These are phyloP conservation scores for Diadromus collaris DNA, from an alignment of 2,888 invertebrate species.

Conservation along the genomic window DNA sequence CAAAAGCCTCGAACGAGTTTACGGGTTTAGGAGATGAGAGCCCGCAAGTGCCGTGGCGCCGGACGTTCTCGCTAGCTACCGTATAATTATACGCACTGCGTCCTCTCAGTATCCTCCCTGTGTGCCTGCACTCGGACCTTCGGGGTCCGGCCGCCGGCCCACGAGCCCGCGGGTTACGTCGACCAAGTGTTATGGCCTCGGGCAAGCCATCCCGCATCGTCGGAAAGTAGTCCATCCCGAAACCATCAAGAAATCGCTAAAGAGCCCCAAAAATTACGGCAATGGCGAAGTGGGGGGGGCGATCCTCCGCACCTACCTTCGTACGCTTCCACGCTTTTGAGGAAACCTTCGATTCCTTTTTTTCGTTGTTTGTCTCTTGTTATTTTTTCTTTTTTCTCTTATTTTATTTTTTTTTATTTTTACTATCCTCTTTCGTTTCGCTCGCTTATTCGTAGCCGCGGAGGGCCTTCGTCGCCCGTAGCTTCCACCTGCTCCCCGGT, in stretches of 20 bases:
- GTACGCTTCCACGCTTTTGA: slow-evolving; percentile 35
- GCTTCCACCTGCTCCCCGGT: slow-evolving; percentile 72
- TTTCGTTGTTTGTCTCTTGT: neutral
- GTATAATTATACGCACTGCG: slow-evolving; percentile 77
- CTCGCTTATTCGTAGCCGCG: slow-evolving; percentile 12
- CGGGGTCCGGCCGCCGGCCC: slow-evolving; percentile 58
- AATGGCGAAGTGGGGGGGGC: slow-evolving; percentile 29
- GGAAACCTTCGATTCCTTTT: slow-evolving; percentile 35
- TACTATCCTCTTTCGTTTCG: slow-evolving; percentile 57
- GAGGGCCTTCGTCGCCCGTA: slow-evolving; percentile 26
- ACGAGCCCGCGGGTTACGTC: slow-evolving; percentile 40
- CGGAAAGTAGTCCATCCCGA: slow-evolving; percentile 25
- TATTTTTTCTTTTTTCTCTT: neutral
- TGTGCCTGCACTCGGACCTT: slow-evolving; percentile 14
- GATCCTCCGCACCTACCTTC: slow-evolving; percentile 32
- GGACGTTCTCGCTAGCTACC: slow-evolving; percentile 75
- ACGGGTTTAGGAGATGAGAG: slow-evolving; percentile 75
- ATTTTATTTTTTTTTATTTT: neutral
- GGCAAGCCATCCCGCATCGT: slow-evolving; percentile 66
- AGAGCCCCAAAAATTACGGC: slow-evolving; percentile 39
- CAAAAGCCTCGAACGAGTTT: slow-evolving; percentile 77
- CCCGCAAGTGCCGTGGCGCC: slow-evolving; percentile 61
- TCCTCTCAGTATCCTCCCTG: slow-evolving; percentile 65
- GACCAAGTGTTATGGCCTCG: slow-evolving; percentile 71
- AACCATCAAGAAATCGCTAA: slow-evolving; percentile 49